phyloP scores from a whole-genome alignment of 2,888 invertebrate species.

The Dioctria linearis region DNA sequence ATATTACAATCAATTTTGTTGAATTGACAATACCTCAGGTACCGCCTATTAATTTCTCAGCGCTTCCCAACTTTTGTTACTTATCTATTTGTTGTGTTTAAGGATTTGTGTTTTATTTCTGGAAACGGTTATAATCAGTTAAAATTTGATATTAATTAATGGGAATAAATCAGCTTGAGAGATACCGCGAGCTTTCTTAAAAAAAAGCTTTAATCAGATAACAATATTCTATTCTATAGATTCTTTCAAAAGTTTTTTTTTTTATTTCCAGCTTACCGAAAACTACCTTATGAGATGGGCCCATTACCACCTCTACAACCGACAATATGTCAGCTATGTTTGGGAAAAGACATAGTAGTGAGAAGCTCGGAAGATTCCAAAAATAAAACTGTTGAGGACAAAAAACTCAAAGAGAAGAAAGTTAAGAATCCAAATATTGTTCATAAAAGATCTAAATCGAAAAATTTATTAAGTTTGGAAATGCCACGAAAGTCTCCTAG shows the following conservation, averaged over 20 bases:
- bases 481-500: conserved; percentile 86
- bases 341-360: conserved; percentile 54
- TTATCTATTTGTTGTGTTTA: not conserved
- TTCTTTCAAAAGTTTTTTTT: too few species aligned
- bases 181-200: too few species aligned
- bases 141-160: too few species aligned
- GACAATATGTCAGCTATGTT: conserved; percentile 23
- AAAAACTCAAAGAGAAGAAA: not conserved
- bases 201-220: too few species aligned
- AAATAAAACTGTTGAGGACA: not conserved
- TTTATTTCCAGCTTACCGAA: conserved; percentile 64
- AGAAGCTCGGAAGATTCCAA: not conserved
- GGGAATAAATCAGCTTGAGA: too few species aligned
- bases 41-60: too few species aligned
- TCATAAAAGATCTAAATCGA: conserved; percentile 3
- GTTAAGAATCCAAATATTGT: not conserved
- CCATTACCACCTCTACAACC: conserved; percentile 76
- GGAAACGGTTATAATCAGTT: not conserved
- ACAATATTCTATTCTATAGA: too few species aligned
- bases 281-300: conserved; percentile 83
- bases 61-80: too few species aligned
- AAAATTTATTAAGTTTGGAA: conserved; percentile 65
- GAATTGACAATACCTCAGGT: too few species aligned
- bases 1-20: too few species aligned
- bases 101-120: not conserved